Percentiles rank a stretch among this genome's conserved stretches.
Conservation (phyloP, 2,888 invertebrate genomes). For the Parnassius apollo region DNA sequence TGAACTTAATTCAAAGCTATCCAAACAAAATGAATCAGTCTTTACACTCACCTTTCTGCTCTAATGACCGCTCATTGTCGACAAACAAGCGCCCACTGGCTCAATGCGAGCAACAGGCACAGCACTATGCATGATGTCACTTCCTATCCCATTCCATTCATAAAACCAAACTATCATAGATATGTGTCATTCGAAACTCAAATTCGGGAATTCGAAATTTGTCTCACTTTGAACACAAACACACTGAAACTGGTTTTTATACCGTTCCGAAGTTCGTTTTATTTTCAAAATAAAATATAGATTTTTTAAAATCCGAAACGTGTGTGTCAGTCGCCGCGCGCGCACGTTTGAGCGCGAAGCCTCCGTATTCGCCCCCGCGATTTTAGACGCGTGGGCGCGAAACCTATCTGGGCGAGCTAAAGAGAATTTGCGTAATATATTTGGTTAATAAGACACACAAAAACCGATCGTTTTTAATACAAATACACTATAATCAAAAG, state of each 20-base stretch:
- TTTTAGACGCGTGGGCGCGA: conserved; percentile 72
- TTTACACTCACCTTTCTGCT: conserved; percentile 72
- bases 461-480: conserved; percentile 28
- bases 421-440: conserved; percentile 76
- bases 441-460: conserved; percentile 55
- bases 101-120: conserved; percentile 59
- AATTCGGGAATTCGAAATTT: conserved; percentile 34
- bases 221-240: conserved; percentile 38
- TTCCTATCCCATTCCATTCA: conserved; percentile 75
- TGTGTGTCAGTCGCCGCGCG: conserved; percentile 69
- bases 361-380: conserved; percentile 73
- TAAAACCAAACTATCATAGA: conserved; percentile 60
- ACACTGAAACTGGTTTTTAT: conserved; percentile 26
- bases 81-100: conserved; percentile 61
- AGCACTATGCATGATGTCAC: conserved; percentile 79
- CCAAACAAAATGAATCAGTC: conserved; percentile 50
- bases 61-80: conserved; percentile 77
- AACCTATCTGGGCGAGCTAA: conserved; percentile 56
- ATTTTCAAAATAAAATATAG: conserved; percentile 13
- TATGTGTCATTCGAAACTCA: conserved; percentile 32
- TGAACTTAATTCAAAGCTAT: conserved; percentile 46
- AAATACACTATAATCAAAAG: conserved; percentile 19
- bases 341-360: conserved; percentile 75
- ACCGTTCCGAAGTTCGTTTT: conserved; percentile 19
- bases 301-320: conserved; percentile 49